Evolutionary conservation across 2,113 vertebrate genomes (phyloP).

Genomic region (Pseudopodoces humilis): DNA sequence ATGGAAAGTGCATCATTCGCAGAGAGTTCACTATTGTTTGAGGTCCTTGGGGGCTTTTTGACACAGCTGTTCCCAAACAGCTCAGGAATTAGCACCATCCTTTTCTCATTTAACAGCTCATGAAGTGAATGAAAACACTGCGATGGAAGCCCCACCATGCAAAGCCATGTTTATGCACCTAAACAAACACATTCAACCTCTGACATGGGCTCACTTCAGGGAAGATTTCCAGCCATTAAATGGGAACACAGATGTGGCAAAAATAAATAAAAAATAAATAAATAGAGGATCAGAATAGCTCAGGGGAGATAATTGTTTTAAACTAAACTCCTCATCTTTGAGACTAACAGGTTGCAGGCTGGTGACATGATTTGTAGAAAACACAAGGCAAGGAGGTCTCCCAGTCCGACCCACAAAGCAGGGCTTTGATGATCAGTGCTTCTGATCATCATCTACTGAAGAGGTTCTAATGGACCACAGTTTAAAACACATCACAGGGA

Average conservation of each 20-base stretch:
- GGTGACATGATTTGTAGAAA: neutral
- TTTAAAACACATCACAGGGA: neutral
- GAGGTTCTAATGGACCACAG: neutral
- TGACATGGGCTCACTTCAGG: neutral
- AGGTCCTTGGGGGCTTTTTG: neutral
- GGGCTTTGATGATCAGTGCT: neutral
- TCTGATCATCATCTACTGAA: neutral
- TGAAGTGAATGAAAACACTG: constrained; percentile 10
- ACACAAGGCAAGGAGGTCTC: neutral
- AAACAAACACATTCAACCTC: constrained; percentile 43
- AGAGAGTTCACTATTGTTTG: neutral
- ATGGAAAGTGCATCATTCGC: neutral
- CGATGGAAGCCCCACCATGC: neutral
- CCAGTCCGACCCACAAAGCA: neutral
- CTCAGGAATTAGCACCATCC: neutral
- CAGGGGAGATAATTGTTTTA: neutral
- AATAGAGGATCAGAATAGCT: neutral
- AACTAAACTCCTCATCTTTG: neutral
- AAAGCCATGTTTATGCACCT: constrained; percentile 32
- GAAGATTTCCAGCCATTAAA: neutral
- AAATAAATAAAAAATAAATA: too few species aligned
- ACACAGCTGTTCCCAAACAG: constrained; percentile 20
- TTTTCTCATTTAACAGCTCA: constrained; percentile 13
- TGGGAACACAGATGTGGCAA: neutral
- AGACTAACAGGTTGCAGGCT: neutral